Conservation (phyloP, 2,113 vertebrate genomes). For the Symphodus melops region DNA sequence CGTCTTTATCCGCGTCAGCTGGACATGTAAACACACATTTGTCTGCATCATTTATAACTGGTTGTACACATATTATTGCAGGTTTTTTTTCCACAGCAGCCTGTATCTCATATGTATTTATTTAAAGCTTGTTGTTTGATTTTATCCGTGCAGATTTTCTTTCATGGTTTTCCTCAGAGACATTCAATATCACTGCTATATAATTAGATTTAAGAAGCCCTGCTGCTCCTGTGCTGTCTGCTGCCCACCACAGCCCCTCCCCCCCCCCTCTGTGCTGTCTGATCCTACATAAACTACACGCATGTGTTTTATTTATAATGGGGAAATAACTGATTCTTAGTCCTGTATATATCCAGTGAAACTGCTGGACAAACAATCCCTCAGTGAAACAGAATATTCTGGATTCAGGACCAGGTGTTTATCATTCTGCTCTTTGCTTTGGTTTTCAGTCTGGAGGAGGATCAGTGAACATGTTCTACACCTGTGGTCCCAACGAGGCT, state of each 20-base stretch:
- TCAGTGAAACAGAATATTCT: not conserved
- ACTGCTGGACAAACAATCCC: not conserved
- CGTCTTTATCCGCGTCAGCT: not conserved
- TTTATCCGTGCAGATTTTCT: not conserved
- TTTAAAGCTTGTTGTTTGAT: too few relatives aligned
- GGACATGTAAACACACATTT: slow-evolving; percentile 2
- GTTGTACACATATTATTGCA: not conserved
- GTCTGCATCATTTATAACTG: not conserved
- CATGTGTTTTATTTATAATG: not conserved
- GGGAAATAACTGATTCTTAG: not conserved
- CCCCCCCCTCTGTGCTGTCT: slow-evolving; percentile 1
- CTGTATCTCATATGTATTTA: too few relatives aligned
- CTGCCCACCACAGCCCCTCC: slow-evolving; percentile 13
- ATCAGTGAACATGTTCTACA: slow-evolving; percentile 87
- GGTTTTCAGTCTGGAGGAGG: slow-evolving; percentile 47
- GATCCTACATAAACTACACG: not conserved
- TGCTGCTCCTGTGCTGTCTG: slow-evolving; percentile 5
- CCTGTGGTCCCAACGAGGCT: slow-evolving; percentile 94
- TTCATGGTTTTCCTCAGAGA: too few relatives aligned
- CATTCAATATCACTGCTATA: slow-evolving; percentile 26
- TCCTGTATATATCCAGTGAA: too few relatives aligned
- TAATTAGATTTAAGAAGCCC: slow-evolving; percentile 53
- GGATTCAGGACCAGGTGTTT: not conserved
- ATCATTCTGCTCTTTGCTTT: not conserved
- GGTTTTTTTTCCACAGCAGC: rapidly evolving